A percentile compares a stretch with the other conserved stretches of the same genome.
Evolutionary conservation across 2,888 invertebrate species (phyloP).

Genomic region (Drosophila paucipuncta): DNA sequence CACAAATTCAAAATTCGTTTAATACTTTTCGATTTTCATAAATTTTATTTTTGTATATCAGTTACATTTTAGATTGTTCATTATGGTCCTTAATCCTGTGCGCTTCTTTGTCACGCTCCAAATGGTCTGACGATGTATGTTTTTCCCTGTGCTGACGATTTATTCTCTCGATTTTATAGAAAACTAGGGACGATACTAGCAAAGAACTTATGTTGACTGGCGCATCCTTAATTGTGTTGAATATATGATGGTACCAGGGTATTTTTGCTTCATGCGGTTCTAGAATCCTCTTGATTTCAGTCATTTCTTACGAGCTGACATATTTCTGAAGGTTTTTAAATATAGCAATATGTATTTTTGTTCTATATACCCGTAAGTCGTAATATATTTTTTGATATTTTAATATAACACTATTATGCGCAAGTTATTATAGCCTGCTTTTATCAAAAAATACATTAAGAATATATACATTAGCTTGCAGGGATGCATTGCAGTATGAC

Average conservation of each 20-base stretch:
- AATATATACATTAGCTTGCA: neutral
- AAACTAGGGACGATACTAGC: conserved; percentile 59
- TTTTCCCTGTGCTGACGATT: conserved; percentile 31
- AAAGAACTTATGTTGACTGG: conserved; percentile 43
- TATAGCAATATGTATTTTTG: neutral
- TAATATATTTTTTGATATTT: neutral
- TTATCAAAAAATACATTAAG: neutral
- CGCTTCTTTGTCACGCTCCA: conserved; percentile 9
- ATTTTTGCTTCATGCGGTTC: conserved; percentile 13
- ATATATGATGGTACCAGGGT: conserved; percentile 53
- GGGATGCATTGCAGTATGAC: conserved; percentile 19
- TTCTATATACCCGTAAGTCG: neutral
- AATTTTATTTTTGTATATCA: conserved; percentile 21
- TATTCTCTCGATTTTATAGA: conserved; percentile 50
- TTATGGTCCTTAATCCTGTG: conserved; percentile 3
- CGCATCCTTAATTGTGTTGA: conserved; percentile 40
- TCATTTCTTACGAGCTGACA: conserved; percentile 34
- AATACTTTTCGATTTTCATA: conserved; percentile 2
- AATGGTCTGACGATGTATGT: conserved; percentile 47
- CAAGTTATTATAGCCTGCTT: conserved; percentile 24
- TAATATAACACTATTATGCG: neutral
- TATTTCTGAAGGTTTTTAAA: neutral
- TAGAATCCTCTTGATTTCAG: conserved; percentile 5
- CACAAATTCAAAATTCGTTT: conserved; percentile 2
- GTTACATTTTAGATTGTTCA: conserved; percentile 6